Conservation (phyloP, 2,797 vertebrate species). For the Todus mexicanus region DNA sequence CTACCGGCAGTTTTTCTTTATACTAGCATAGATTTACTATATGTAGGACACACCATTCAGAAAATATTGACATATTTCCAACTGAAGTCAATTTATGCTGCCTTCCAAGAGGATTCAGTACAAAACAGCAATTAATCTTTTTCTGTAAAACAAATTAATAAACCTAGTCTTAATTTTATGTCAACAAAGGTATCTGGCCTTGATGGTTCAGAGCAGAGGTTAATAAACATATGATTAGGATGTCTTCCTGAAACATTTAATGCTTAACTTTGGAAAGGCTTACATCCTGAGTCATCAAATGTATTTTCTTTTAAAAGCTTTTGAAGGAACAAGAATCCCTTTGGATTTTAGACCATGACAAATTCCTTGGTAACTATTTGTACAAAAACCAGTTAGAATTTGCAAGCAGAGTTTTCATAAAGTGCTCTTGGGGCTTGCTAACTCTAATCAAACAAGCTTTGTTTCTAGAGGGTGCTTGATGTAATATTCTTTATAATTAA, state of each 20-base stretch:
- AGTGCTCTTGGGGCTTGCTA: not conserved
- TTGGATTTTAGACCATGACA: not conserved
- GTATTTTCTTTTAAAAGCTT: not conserved
- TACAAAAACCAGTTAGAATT: not conserved
- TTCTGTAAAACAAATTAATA: conserved; percentile 10
- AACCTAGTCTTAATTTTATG: not conserved
- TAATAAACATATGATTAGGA: conserved; percentile 15
- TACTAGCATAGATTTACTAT: not conserved
- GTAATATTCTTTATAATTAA: conserved; percentile 11
- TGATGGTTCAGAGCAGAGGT: not conserved
- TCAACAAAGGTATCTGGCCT: not conserved
- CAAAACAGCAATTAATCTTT: not conserved
- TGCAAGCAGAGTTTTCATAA: not conserved
- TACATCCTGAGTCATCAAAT: not conserved
- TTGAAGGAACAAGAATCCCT: not conserved
- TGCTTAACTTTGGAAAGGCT: not conserved
- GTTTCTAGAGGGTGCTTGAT: not conserved
- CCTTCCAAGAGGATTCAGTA: not conserved
- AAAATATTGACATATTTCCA: not conserved
- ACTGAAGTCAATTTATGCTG: not conserved
- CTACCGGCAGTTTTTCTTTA: not conserved
- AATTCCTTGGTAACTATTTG: not conserved
- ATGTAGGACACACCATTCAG: not conserved
- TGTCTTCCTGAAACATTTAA: not conserved
- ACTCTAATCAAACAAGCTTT: not conserved